Percentiles rank a stretch among this genome's conserved stretches.
Conservation (phyloP, 1,140 invertebrate species). For the Pristionchus pacificus region DNA sequence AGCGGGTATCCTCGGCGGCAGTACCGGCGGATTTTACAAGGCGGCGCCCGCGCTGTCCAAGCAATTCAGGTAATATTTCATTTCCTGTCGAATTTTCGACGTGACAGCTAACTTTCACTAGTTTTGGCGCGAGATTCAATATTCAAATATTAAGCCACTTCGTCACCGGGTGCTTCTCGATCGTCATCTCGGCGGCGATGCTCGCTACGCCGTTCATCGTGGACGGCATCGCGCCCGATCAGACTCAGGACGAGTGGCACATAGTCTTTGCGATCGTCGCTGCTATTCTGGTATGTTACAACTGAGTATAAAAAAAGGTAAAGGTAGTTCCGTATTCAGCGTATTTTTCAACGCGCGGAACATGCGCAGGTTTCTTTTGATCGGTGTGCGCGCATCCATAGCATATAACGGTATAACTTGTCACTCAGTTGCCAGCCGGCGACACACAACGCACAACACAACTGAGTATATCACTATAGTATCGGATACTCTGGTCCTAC, state of each 20-base stretch:
- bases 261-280: constrained; percentile 36
- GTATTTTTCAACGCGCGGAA: too few relatives aligned
- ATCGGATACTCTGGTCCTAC: too few relatives aligned
- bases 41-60: constrained; percentile 14
- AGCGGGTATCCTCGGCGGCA: constrained; percentile 24
- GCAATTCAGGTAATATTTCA: background rate
- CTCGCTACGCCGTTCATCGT: constrained; percentile 39
- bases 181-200: constrained; percentile 34
- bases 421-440: too few relatives aligned
- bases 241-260: constrained; percentile 38
- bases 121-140: constrained; percentile 14
- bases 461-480: too few relatives aligned
- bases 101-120: constrained; percentile 31
- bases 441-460: too few relatives aligned
- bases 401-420: too few relatives aligned
- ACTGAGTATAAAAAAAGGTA: too few relatives aligned
- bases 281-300: constrained; percentile 9
- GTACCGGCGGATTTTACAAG: constrained; percentile 33
- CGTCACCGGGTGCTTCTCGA: constrained; percentile 30
- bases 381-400: too few relatives aligned
- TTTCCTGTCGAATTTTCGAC: background rate
- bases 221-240: constrained; percentile 31
- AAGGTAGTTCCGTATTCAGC: too few relatives aligned
- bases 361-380: too few relatives aligned
- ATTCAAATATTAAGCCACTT: background rate